Evolutionary conservation across 2,797 vertebrate species (phyloP).

Genomic region (Crax fasciolata): DNA sequence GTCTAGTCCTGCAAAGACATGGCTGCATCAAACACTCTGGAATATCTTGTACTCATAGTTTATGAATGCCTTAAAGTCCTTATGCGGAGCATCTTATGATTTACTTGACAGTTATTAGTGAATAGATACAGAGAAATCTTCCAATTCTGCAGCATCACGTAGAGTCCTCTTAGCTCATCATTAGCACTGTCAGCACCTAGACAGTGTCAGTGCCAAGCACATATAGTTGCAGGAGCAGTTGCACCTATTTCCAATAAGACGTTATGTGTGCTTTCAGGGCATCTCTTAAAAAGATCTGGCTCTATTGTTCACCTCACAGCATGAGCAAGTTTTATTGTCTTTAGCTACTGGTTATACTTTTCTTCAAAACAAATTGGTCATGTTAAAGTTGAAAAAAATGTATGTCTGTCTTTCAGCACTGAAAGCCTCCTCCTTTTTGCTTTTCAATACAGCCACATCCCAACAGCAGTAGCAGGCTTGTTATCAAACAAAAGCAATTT

Average conservation of each 20-base stretch:
- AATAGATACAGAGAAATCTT: background rate
- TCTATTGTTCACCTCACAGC: background rate
- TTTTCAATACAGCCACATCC: background rate
- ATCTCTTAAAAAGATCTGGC: background rate
- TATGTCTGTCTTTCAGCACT: background rate
- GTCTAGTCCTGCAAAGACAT: background rate
- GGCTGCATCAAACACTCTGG: background rate
- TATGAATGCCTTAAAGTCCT: background rate
- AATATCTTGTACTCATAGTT: background rate
- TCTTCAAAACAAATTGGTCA: background rate
- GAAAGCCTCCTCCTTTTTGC: background rate
- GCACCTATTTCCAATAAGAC: conserved; percentile 26
- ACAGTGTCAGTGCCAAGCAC: background rate
- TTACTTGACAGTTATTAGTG: background rate
- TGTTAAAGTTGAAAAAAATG: background rate
- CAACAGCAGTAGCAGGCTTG: background rate
- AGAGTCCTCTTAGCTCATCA: conserved; percentile 8
- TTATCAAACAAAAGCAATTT: conserved; percentile 39
- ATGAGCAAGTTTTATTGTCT: background rate
- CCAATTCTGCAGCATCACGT: background rate
- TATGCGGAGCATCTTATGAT: background rate
- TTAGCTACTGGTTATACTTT: background rate
- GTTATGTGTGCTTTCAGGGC: background rate
- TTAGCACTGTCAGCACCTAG: conserved; percentile 17
- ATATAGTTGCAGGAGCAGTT: background rate